Percentiles rank a stretch among this genome's conserved stretches.
Evolutionary conservation across 2,797 vertebrate species (phyloP).

Genomic region (Lacerta agilis): DNA sequence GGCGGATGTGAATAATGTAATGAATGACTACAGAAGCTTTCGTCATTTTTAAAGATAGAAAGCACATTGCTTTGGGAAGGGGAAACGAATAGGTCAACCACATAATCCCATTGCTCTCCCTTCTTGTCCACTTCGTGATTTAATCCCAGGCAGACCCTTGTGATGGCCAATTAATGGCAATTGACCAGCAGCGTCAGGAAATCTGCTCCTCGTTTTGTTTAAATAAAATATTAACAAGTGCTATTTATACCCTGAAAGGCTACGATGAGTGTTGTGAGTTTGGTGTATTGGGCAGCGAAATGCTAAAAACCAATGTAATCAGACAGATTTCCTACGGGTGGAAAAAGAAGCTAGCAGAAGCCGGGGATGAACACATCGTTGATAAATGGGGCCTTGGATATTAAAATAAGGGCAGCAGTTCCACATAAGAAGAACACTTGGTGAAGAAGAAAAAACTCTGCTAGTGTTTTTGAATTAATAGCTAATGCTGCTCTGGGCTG

Average conservation of each 20-base stretch:
- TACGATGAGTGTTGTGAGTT: conserved; percentile 38
- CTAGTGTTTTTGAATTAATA: too few species aligned
- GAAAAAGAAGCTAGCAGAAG: not conserved
- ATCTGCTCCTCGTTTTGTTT: conserved; percentile 55
- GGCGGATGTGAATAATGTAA: not conserved
- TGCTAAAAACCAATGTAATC: conserved; percentile 70
- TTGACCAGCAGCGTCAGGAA: conserved; percentile 34
- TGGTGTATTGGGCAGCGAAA: conserved; percentile 44
- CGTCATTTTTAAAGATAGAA: not conserved
- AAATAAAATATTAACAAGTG: conserved; percentile 57
- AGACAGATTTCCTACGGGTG: conserved; percentile 45
- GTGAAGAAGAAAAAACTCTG: too few species aligned
- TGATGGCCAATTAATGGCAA: not conserved
- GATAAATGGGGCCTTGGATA: too few species aligned
- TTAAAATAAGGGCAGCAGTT: not conserved
- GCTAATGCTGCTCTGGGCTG: too few species aligned
- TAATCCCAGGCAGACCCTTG: conserved; percentile 14
- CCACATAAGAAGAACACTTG: too few species aligned
- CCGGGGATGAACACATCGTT: not conserved
- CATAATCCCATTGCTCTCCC: not conserved
- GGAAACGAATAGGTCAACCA: not conserved
- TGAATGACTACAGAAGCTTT: not conserved
- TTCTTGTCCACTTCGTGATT: conserved; percentile 9
- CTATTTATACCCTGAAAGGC: conserved; percentile 60
- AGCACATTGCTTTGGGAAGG: not conserved